These are phyloP conservation scores for Sylvia borin DNA, from an alignment of 2,797 vertebrate genomes.

Conservation along the genomic window DNA sequence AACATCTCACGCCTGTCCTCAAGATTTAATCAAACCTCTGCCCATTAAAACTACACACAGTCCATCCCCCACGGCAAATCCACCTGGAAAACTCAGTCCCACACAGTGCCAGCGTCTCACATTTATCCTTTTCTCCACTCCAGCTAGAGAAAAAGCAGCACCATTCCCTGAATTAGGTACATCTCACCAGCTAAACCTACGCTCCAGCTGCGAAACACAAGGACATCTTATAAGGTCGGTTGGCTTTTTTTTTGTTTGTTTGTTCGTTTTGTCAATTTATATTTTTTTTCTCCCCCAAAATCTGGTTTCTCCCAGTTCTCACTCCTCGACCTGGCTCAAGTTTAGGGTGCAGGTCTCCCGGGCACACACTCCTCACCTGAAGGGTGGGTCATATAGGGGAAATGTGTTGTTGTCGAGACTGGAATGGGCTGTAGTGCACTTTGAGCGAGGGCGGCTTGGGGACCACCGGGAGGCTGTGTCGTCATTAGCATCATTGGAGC, in stretches of 20 bases:
- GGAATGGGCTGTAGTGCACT: constrained; percentile 96
- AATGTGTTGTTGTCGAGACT: constrained; percentile 97
- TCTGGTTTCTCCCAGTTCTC: background rate
- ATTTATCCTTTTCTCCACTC: background rate
- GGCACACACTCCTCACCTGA: constrained; percentile 88
- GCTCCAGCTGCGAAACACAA: background rate
- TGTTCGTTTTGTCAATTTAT: too few species aligned
- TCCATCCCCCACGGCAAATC: constrained; percentile 61
- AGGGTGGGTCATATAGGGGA: constrained; percentile 98
- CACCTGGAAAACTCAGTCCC: constrained; percentile 61
- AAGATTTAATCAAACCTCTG: background rate
- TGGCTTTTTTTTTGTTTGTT: background rate
- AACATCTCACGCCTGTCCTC: background rate
- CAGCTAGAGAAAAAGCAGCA: constrained; percentile 19
- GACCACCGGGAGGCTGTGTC: constrained; percentile 93
- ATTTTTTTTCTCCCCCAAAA: background rate
- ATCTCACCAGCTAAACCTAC: background rate
- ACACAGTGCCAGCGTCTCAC: background rate
- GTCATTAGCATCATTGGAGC: constrained; percentile 98
- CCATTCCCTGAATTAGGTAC: constrained; percentile 21
- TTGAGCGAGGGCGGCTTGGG: constrained; percentile 91
- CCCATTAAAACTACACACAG: background rate
- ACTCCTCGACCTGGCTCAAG: constrained; percentile 24
- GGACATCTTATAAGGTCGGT: constrained; percentile 33
- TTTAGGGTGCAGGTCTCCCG: constrained; percentile 73